These are phyloP conservation scores for Chascanopsetta lugubris DNA, from an alignment of 2,113 vertebrate genomes.

Conservation along the genomic window DNA sequence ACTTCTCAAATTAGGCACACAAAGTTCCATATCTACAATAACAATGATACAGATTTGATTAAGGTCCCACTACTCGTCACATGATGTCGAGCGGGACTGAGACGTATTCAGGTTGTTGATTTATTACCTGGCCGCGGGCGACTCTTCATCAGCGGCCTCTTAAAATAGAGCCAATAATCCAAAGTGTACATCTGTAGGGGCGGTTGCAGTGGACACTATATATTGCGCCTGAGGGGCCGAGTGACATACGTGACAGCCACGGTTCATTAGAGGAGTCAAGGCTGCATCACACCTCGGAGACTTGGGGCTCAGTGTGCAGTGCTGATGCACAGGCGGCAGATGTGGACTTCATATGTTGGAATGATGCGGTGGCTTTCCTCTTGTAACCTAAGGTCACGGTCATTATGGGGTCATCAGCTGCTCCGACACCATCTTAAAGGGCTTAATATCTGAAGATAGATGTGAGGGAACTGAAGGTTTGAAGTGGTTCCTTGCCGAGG, in stretches of 20 bases:
- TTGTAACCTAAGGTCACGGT: slow-evolving; percentile 12
- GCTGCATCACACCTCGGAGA: slow-evolving; percentile 50
- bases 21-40: background rate
- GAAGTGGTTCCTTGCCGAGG: too few relatives aligned
- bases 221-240: slow-evolving; percentile 30
- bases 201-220: slow-evolving; percentile 21
- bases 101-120: slow-evolving; percentile 23
- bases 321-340: slow-evolving; percentile 15
- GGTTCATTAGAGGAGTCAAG: slow-evolving; percentile 53
- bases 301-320: slow-evolving; percentile 31
- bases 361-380: too few relatives aligned
- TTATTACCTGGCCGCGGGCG: slow-evolving; percentile 43
- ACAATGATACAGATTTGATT: slow-evolving; percentile 20
- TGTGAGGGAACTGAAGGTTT: too few relatives aligned
- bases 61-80: slow-evolving; percentile 1
- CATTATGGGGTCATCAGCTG: slow-evolving; percentile 2
- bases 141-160: slow-evolving; percentile 25
- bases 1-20: slow-evolving; percentile 2
- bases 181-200: slow-evolving; percentile 43
- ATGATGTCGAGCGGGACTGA: slow-evolving; percentile 5
- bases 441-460: background rate
- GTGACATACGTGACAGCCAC: slow-evolving; percentile 30
- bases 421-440: too few relatives aligned
- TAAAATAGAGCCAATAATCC: slow-evolving; percentile 31
- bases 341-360: slow-evolving; percentile 28